Percentiles rank a stretch among this genome's conserved stretches.
phyloP scores from a whole-genome alignment of 2,113 vertebrate species.

The Mastomys coucha region DNA sequence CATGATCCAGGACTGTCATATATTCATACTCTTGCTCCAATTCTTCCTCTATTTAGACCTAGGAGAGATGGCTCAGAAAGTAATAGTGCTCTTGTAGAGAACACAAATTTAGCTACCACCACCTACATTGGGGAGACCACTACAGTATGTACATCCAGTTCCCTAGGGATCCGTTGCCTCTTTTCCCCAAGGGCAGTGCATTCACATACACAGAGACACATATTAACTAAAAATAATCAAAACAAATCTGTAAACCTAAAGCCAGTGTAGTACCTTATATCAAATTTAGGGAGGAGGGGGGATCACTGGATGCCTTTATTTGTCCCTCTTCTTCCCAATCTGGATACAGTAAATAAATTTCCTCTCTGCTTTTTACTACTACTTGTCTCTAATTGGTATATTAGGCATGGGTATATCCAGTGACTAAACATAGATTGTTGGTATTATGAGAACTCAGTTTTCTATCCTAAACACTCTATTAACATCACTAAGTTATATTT shows the following conservation, averaged over 20 bases:
- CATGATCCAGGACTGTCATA: background rate
- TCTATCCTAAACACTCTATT: background rate
- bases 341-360: background rate
- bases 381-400: background rate
- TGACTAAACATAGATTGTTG: background rate
- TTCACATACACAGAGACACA: background rate
- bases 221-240: background rate
- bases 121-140: background rate
- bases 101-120: background rate
- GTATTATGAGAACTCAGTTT: background rate
- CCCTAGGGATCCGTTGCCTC: background rate
- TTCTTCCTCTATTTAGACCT: background rate
- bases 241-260: background rate
- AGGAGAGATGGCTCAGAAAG: background rate
- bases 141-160: background rate
- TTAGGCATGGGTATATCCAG: background rate
- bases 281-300: background rate
- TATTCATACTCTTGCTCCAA: background rate
- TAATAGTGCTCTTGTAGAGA: background rate
- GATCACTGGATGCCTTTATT: background rate
- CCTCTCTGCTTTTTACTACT: background rate
- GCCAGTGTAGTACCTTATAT: background rate
- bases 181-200: background rate
- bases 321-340: background rate
- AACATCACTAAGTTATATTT: slow-evolving; percentile 3